A percentile compares a stretch with the other conserved stretches of the same genome.
These are phyloP conservation scores for Illadopsis cleaveri DNA, from an alignment of 2,113 vertebrate species.

Conservation along the genomic window DNA sequence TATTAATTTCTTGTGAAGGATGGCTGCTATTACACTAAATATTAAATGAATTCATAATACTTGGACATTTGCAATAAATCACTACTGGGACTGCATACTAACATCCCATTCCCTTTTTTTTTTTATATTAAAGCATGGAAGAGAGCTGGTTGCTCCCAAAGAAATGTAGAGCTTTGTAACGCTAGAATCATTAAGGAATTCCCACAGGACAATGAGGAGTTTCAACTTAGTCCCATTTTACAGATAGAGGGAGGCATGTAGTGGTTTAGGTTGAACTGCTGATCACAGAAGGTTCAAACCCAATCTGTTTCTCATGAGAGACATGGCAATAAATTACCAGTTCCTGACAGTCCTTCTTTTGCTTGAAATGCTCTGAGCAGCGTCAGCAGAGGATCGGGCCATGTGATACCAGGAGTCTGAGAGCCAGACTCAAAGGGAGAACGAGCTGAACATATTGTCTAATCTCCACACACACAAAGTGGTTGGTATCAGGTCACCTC, in stretches of 20 bases:
- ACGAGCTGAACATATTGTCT: neutral
- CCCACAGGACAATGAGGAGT: neutral
- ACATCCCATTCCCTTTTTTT: neutral
- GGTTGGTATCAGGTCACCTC: neutral
- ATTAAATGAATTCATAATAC: constrained; percentile 51
- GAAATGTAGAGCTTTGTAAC: neutral
- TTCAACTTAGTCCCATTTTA: neutral
- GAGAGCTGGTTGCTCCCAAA: neutral
- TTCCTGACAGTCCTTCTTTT: neutral
- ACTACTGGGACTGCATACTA: neutral
- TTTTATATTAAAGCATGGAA: neutral
- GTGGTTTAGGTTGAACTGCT: neutral
- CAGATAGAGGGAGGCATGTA: neutral
- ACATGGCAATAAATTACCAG: neutral
- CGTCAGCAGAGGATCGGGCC: neutral
- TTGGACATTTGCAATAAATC: constrained; percentile 33
- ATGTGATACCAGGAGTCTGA: neutral
- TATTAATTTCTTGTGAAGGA: constrained; percentile 38
- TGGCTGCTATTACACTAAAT: constrained; percentile 28
- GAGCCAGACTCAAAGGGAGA: neutral
- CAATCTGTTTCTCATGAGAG: neutral
- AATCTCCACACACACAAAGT: neutral
- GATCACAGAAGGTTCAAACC: neutral
- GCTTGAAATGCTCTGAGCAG: neutral
- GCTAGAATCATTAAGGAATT: neutral